Base-by-base conservation (phyloP, 2,888 invertebrate genomes). In the Biston stratarius region DNA sequence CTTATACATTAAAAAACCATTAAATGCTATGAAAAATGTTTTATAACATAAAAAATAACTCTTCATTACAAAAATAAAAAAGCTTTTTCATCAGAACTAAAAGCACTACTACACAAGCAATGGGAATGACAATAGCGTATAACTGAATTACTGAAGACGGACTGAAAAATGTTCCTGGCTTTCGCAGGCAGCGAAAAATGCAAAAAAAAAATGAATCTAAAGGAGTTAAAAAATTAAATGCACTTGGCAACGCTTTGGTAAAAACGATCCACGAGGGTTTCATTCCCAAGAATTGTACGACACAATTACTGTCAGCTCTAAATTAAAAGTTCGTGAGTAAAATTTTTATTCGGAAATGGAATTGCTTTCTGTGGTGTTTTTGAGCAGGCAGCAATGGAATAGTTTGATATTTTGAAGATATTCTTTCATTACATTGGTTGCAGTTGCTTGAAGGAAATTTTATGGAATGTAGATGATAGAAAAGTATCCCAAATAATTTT, bases 121-220 rank as follows among this genome's bases (percentile, higher is more conserved):
- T n/a, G 57, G 42, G 5, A 42, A 33, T 6, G 5, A 53, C 53
- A 44, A 48, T 40, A 15, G 38, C 34, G 48, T 15, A 15, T 48
- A 48, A 58, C 47, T 48, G 15, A 58, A 48, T 58, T 48, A 58
- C 48, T 40, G 24, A 59, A 38, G 5, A 48, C 11, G 24, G 15
- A 38, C 11, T 12, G 40, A 38, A 40, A 59, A 15, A 14, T 3
- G 6, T 15, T n/a, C 5, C 24, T 45, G 34, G 47, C 45, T 57
- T 12, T 14, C 34, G 38, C 38, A 14, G 38, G 38, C 36, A 8
- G 38, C 53, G 40, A 15, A 9, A 24, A 38, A 38, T 15, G 40
- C 15, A 40, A 40, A 11, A 53, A 24, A 45, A 52, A 40, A 53
- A 24, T 40, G 53, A 53, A 38, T 14, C 10, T 14, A 14, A 53